Percentiles rank a stretch among this genome's conserved stretches.
These are phyloP conservation scores for Ovibos moschatus DNA, from an alignment of 2,113 vertebrate genomes.

Conservation along the genomic window DNA sequence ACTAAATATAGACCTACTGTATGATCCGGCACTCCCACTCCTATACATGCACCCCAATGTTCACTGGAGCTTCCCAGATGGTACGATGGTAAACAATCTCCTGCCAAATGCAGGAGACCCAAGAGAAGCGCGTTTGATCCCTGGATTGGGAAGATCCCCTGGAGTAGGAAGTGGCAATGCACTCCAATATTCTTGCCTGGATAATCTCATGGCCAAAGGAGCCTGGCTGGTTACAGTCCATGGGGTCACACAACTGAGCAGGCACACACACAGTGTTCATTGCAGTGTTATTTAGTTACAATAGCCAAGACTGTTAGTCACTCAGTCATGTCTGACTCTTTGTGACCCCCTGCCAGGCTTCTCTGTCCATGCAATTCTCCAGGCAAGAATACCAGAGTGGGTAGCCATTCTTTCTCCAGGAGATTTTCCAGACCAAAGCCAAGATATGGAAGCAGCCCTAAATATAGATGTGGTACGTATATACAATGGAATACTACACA, in stretches of 20 bases:
- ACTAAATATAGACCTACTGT: neutral
- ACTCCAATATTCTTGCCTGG: neutral
- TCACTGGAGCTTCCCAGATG: neutral
- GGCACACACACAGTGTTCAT: neutral
- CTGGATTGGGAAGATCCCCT: neutral
- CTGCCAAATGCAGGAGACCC: neutral
- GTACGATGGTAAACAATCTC: neutral
- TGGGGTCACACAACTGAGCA: neutral
- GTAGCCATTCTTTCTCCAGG: neutral
- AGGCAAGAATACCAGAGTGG: neutral
- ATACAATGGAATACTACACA: neutral
- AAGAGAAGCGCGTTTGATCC: fast-evolving
- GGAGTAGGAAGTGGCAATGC: neutral
- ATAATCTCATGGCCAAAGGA: neutral
- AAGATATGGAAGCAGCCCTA: neutral
- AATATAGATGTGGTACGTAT: neutral
- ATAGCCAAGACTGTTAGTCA: neutral
- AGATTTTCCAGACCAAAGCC: neutral
- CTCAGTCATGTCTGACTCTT: neutral
- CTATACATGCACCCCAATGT: neutral
- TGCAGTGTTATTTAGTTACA: neutral
- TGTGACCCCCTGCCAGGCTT: neutral
- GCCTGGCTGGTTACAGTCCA: neutral
- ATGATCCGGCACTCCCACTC: neutral
- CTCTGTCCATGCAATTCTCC: neutral